Evolutionary conservation across 30 jellyfish, hydroid and myxozoan genomes (phyloP), one percentile per base, ranked within the genome.

Genomic region (Phacellophora camtschatica): DNA sequence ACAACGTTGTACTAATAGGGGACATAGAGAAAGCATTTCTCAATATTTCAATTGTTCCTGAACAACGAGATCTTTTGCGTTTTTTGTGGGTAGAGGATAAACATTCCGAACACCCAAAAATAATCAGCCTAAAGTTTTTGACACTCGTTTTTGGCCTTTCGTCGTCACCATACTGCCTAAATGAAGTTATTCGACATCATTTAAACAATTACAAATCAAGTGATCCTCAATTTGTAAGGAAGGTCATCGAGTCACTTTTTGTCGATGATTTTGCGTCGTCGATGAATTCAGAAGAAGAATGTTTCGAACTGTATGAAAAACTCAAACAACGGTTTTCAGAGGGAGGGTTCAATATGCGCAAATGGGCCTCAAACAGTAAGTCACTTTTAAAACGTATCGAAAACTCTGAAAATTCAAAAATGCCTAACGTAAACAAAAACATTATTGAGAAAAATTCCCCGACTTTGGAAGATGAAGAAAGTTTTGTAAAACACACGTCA

Each of bases 291-390:
- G 54, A 10, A 10, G 16, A 59, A 41, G 42, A 68, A 68, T 36
- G 67, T 37, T 35, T 68, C 22, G 42, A 19, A 41, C 2, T 68
- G 39, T 68, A 68, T 41, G 29, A 41, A 42, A 68, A 68, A 5
- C 46, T 42, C 22, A 68, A 68, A 41, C 41, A 15, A 9, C 2
- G 67, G 23, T 68, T 68, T 19, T 4, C 13, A 32, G 48, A 2
- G 2, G 82, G 82, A 68, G 82, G 68, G 2, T 68, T 68, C 25
- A 68, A 68, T 43, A 1, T 68, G 33, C 56, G 82, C 10, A 68
- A 68, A 68, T 68, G 5, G 6, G 66, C 67, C 19, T 68, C 82
- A 42, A 68, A 68, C 43, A 35, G 20, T 41, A 42, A 43, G 6
- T 9, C 39, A 41, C 4, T 23, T 5, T 18, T 23, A 35, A 2